These are phyloP conservation scores for Cybosia mesomella DNA, from an alignment of 2,888 invertebrate genomes.

Conservation along the genomic window DNA sequence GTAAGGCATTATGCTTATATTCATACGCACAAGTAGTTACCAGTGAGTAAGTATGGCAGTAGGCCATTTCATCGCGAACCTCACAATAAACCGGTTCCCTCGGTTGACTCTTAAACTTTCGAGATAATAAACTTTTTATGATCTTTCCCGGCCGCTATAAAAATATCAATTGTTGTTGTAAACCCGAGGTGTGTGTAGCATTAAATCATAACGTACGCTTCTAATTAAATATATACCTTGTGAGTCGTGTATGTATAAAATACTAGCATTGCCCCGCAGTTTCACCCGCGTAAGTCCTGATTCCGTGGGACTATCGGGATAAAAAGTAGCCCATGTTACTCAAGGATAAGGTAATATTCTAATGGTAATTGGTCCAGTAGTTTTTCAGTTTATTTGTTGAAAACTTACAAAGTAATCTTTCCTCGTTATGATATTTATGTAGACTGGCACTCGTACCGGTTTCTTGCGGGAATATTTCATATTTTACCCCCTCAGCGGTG, in stretches of 20 bases:
- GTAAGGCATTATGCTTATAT: constrained; percentile 1
- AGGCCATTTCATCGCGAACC: constrained; percentile 32
- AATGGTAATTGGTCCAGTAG: no score
- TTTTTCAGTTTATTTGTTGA: no score
- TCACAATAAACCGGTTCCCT: constrained; percentile 37
- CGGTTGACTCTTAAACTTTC: constrained; percentile 33
- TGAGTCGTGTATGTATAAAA: not conserved
- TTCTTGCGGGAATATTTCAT: no score
- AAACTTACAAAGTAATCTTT: no score
- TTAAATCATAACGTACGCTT: constrained; percentile 24
- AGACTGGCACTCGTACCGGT: no score
- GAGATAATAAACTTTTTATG: constrained; percentile 45
- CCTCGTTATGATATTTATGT: no score
- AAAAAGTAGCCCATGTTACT: no score
- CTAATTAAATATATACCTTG: constrained; percentile 14
- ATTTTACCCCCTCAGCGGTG: no score
- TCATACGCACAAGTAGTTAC: constrained; percentile 14
- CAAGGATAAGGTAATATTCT: no score
- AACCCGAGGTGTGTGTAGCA: constrained; percentile 29
- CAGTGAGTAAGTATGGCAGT: constrained; percentile 33
- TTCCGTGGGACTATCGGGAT: no score
- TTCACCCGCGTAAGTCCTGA: no score
- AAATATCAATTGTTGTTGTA: constrained; percentile 48
- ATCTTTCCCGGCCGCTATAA: constrained; percentile 40
- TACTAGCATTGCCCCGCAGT: no score